Conservation (phyloP, 2,797 vertebrate species). For the Scarus forsteni region DNA sequence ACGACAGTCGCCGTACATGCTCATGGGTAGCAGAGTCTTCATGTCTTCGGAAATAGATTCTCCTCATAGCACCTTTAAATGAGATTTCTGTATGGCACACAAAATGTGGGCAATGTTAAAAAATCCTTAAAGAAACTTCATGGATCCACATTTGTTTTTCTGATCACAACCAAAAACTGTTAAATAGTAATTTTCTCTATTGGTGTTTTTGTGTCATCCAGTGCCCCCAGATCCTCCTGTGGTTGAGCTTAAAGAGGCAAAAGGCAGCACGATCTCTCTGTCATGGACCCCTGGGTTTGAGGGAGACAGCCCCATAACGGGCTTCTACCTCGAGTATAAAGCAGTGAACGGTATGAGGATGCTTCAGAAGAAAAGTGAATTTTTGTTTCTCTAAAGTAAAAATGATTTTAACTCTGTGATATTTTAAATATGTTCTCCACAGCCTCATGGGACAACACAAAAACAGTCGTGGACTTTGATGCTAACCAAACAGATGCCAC, state of each 20-base stretch:
- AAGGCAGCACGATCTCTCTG: slow-evolving; percentile 55
- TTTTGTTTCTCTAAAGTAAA: not conserved
- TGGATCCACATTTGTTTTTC: no score
- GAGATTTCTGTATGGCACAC: no score
- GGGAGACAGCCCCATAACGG: slow-evolving; percentile 62
- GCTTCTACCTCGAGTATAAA: slow-evolving; percentile 76
- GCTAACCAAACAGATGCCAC: slow-evolving; percentile 65
- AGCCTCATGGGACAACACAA: slow-evolving; percentile 74
- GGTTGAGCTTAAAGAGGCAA: slow-evolving; percentile 63
- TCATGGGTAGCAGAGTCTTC: no score
- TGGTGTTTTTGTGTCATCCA: slow-evolving; percentile 7
- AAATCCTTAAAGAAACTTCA: no score
- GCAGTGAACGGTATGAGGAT: slow-evolving; percentile 55
- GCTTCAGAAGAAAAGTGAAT: not conserved
- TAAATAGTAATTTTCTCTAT: not conserved
- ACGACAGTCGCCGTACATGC: no score
- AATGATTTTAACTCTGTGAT: not conserved
- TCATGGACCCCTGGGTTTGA: slow-evolving; percentile 67
- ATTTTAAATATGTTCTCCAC: not conserved
- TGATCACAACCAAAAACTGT: no score
- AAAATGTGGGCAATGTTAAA: no score
- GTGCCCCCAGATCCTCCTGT: slow-evolving; percentile 68
- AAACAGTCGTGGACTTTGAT: slow-evolving; percentile 58
- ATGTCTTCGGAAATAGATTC: no score
- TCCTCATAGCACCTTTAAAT: no score